Evolutionary conservation across 2,113 vertebrate genomes (phyloP), one percentile per base, ranked within the genome.

Genomic region (Coptodon bakossiorum): DNA sequence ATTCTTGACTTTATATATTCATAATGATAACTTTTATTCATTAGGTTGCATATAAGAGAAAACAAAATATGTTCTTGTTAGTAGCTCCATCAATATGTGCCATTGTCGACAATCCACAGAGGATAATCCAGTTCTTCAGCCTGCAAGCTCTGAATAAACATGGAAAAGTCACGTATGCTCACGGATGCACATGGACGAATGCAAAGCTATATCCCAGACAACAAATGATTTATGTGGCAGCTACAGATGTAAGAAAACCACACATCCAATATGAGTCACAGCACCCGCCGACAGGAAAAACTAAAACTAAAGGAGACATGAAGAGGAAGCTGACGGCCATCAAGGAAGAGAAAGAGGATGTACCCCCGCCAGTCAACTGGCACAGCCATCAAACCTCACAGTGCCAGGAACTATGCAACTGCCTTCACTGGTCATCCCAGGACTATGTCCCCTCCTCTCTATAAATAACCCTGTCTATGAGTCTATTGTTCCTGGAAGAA

Each of bases 321-420:
- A 85, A 80, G 71, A 88, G 92, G 91, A 92, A 88, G 76, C 45
- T 81, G 92, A 86, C 73, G 1, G 53, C 85, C 19, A 27, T 87
- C 84, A 73, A 81, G 93, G 90, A 91, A 91, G 78, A 88, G 93
- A 94, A 93, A 93, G 86, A 92, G 94, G 93, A 93, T 91, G 93
- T 89, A 66, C 86, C 53, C 71, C 94, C 63, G 43, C 43, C 90
- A 80, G 83, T 91, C 91, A 90, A 90, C 88, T 93, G 93, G 91
- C 90, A 84, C 57, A 6, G 76, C 82, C 90, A 87, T 94, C 89
- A 93, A 85, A 92, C 31, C 24, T 52, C 36, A 11, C 85, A 66
- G 36, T 90, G 82, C 88, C 91, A 90, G 90, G 88, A 93, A 94
- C 80, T 29, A 57, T 82, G 84, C 4, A 82, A 81, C 22, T 40